Evolutionary conservation across 2,888 invertebrate genomes (phyloP).

Genomic region (Electrophaes corylata): DNA sequence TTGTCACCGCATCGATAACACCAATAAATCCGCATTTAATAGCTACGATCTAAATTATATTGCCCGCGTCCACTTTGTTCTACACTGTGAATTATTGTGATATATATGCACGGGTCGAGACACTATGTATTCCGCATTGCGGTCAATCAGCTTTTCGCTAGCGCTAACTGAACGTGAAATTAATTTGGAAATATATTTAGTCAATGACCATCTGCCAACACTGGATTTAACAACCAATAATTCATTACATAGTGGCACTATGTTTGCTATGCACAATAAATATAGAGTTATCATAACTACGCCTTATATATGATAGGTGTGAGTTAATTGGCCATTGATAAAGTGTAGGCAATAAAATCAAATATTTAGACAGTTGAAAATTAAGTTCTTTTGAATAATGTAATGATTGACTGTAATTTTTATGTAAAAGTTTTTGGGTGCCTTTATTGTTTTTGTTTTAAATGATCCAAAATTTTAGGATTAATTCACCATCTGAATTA

Average conservation of each 20-base stretch:
- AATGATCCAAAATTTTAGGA: too few relatives aligned
- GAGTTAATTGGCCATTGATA: too few relatives aligned
- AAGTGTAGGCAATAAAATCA: too few relatives aligned
- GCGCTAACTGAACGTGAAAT: conserved; percentile 2
- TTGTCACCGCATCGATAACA: conserved; percentile 23
- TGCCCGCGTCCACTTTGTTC: conserved; percentile 51
- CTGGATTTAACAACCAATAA: not conserved
- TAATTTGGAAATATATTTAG: not conserved
- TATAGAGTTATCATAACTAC: too few relatives aligned
- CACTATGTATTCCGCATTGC: conserved; percentile 51
- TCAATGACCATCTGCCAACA: not conserved
- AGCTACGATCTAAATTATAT: conserved; percentile 50
- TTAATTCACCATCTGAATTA: too few relatives aligned
- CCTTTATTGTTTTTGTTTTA: too few relatives aligned
- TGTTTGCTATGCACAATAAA: too few relatives aligned
- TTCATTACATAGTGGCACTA: not conserved
- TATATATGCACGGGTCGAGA: conserved; percentile 53
- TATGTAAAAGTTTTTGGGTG: too few relatives aligned
- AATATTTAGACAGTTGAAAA: too few relatives aligned
- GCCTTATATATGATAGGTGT: too few relatives aligned
- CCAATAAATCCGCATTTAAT: conserved; percentile 38
- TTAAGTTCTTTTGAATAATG: too few relatives aligned
- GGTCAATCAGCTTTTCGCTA: conserved; percentile 36
- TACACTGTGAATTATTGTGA: conserved; percentile 63
- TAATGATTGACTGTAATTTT: too few relatives aligned